Conservation (phyloP, 2,888 invertebrate genomes). For the Phyto melanocephala region DNA sequence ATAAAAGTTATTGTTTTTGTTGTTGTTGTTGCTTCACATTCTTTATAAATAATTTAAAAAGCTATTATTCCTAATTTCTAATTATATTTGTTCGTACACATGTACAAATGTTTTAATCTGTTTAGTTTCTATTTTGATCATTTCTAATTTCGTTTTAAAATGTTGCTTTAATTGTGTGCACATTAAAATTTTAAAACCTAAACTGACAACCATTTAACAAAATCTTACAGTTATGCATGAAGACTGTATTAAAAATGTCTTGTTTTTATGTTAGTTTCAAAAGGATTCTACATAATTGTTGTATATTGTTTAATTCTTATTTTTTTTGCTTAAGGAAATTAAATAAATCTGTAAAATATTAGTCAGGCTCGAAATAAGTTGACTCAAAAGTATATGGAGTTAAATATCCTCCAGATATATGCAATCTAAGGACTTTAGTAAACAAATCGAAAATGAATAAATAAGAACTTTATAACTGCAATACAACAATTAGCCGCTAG, state of each 20-base stretch:
- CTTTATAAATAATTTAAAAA: not conserved
- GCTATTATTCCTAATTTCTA: not conserved
- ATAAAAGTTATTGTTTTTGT: not conserved
- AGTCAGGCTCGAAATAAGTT: no score
- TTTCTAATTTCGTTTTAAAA: not conserved
- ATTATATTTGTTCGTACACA: no score
- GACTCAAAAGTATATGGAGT: no score
- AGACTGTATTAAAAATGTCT: not conserved
- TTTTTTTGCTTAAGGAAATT: not conserved
- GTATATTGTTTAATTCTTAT: not conserved
- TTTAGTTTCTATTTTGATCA: not conserved
- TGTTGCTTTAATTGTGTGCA: not conserved
- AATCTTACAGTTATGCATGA: no score
- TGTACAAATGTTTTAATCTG: no score
- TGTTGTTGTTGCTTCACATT: not conserved
- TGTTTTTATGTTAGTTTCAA: not conserved
- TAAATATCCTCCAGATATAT: no score
- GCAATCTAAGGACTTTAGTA: no score
- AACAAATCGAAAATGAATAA: no score
- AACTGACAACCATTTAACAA: constrained; percentile 6
- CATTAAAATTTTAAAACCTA: not conserved
- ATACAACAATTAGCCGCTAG: no score
- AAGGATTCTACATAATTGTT: not conserved
- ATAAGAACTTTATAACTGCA: no score
- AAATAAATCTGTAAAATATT: not conserved